Evolutionary conservation across 2,888 invertebrate genomes (phyloP).

Genomic region (Ganaspis brasiliensis): DNA sequence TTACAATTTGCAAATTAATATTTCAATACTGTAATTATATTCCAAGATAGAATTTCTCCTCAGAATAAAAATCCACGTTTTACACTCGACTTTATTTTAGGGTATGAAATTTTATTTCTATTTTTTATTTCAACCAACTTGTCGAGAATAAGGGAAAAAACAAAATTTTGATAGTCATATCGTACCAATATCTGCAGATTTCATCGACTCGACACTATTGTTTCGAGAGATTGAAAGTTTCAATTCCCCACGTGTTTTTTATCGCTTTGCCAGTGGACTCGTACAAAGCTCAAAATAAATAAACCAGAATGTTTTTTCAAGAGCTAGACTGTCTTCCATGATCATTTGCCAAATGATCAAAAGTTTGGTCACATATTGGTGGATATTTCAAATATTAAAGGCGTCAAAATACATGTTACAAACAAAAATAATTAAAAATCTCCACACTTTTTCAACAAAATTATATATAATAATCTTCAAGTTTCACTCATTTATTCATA

Average conservation of each 20-base stretch:
- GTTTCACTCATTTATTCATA: too few species aligned
- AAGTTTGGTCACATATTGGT: background rate
- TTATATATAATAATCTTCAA: too few species aligned
- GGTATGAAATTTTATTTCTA: background rate
- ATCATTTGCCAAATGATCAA: slow-evolving; percentile 20
- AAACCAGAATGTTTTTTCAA: slow-evolving; percentile 51
- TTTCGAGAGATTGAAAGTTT: slow-evolving; percentile 58
- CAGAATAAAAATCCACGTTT: background rate
- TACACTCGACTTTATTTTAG: background rate
- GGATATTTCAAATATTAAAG: slow-evolving; percentile 18
- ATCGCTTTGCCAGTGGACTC: slow-evolving; percentile 43
- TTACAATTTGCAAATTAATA: slow-evolving; percentile 29
- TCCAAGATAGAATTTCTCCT: background rate
- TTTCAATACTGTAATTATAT: slow-evolving; percentile 23
- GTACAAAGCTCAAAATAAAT: slow-evolving; percentile 64
- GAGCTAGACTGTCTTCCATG: slow-evolving; percentile 17
- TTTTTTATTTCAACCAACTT: background rate
- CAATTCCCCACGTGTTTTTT: slow-evolving; percentile 49
- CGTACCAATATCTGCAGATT: slow-evolving; percentile 39
- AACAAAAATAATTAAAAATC: too few species aligned
- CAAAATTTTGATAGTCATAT: slow-evolving; percentile 10
- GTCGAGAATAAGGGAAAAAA: background rate
- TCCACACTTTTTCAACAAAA: too few species aligned
- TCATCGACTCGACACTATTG: slow-evolving; percentile 36
- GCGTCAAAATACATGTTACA: too few species aligned